Base-by-base conservation (phyloP, 2,888 invertebrate species). In the Deroplatys truncata region DNA sequence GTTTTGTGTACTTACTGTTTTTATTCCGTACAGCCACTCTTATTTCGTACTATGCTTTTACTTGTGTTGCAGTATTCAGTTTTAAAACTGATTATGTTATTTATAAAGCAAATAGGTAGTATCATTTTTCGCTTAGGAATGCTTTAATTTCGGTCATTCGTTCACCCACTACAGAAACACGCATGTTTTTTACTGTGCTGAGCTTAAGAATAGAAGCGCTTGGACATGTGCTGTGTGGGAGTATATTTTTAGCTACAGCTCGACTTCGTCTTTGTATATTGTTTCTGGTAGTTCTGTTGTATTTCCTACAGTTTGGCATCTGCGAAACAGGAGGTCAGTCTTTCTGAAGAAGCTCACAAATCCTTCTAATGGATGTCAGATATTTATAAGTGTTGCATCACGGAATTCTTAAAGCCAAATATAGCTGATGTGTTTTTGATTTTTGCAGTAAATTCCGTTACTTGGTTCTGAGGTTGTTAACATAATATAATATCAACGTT, bases 241-340 rank as follows among this genome's bases (percentile, higher is more conserved):
- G 85, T n/a, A 49, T 85, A 85, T 85, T 85, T 85, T 85, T 85
- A 85, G 85, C 43, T 56, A 9, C 85, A 85, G 49, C 85, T 85
- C 35, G 10, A 28, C 31, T 16, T 20, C 56, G 56, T 20, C 20
- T 72, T 72, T 72, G 56, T 72, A 72, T 72, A 72, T 72, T 72
- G 56, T 72, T 72, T 72, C 56, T 72, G 25, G 2, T 72, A 72
- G 56, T 56, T 35, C 35, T 35, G 35, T 35, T 56, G 56, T 20
- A 7, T 72, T 72, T 72, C 20, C 25, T 72, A 5, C 56, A 25
- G 25, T 72, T 72, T 20, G 25, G 20, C 56, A 72, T 72, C 7
- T 72, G 16, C 20, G 56, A 25, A 25, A 72, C 56, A 72, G 25
- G 7, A 20, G 20, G 20, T 2, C 25, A 72, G 9, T 20, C 56